These are phyloP conservation scores for Heliothis subflexa DNA, from an alignment of 1,140 invertebrate genomes.

Conservation along the genomic window DNA sequence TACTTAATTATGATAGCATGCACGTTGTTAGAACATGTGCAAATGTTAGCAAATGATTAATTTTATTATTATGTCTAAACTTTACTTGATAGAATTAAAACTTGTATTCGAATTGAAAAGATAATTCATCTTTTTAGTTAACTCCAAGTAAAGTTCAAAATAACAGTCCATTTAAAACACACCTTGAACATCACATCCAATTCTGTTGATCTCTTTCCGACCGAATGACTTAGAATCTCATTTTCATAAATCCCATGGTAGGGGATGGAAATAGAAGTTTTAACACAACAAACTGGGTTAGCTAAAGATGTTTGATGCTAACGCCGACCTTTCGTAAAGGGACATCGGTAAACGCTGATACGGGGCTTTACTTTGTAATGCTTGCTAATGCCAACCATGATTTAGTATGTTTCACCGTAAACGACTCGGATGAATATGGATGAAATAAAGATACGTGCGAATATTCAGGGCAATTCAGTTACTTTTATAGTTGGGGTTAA, in stretches of 20 bases:
- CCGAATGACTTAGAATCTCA: too few species aligned
- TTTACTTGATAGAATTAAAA: too few species aligned
- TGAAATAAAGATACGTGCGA: conserved; percentile 10
- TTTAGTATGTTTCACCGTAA: conserved; percentile 26
- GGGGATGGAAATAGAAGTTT: conserved; percentile 56
- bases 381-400: conserved; percentile 37
- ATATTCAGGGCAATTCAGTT: conserved; percentile 2
- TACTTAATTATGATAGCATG: too few species aligned
- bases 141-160: too few species aligned
- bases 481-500: background rate
- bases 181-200: too few species aligned
- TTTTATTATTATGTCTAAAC: too few species aligned
- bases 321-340: conserved; percentile 51
- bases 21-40: too few species aligned
- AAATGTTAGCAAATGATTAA: too few species aligned
- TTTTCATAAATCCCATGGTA: conserved; percentile 45
- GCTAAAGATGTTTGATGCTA: conserved; percentile 56
- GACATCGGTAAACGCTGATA: conserved; percentile 56
- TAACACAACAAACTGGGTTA: conserved; percentile 68
- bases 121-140: too few species aligned
- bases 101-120: too few species aligned
- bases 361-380: conserved; percentile 33
- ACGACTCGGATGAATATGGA: conserved; percentile 18
- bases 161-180: too few species aligned
- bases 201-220: too few species aligned